phyloP scores from a whole-genome alignment of 2,113 vertebrate genomes.

The Acrocephalus kingi region DNA sequence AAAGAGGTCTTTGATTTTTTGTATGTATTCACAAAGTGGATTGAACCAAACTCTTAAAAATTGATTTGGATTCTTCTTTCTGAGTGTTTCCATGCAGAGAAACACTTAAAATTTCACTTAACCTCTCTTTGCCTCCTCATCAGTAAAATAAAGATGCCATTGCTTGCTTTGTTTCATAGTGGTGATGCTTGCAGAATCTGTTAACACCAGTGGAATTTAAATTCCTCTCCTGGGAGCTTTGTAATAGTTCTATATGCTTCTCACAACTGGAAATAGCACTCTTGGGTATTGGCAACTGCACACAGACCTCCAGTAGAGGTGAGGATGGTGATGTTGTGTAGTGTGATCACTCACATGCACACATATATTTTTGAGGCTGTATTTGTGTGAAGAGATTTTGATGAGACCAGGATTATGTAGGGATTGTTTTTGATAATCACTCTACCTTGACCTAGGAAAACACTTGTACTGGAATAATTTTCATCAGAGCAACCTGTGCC shows the following conservation, averaged over 20 bases:
- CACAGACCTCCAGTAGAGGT: neutral
- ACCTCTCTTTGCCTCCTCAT: neutral
- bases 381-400: neutral
- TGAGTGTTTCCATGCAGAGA: neutral
- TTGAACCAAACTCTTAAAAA: neutral
- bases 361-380: rapidly evolving
- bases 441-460: neutral
- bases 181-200: neutral
- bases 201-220: neutral
- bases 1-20: neutral
- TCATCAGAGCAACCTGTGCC: neutral
- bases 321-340: neutral
- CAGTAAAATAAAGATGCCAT: neutral
- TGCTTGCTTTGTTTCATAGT: neutral
- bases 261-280: neutral
- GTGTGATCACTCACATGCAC: no score
- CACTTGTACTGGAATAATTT: neutral
- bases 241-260: neutral
- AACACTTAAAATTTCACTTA: neutral
- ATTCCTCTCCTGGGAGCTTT: neutral
- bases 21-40: neutral
- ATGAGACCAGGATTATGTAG: neutral
- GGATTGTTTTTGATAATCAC: neutral
- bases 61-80: neutral
- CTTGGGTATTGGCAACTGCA: neutral